phyloP scores from a whole-genome alignment of 2,797 vertebrate genomes.

The Orientallactaga sibirica region DNA sequence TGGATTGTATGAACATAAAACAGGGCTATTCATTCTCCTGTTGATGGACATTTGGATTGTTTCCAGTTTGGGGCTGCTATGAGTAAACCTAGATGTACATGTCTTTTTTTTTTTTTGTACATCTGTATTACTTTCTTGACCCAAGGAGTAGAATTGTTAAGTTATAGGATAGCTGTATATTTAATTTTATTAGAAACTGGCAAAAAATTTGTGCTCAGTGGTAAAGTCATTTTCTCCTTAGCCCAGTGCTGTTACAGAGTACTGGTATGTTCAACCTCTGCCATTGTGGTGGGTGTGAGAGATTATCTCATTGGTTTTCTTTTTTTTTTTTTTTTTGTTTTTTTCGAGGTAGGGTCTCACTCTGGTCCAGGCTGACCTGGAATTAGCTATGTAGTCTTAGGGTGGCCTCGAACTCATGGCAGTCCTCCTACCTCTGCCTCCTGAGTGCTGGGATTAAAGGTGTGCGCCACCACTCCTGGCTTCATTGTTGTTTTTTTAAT shows the following conservation, averaged over 20 bases:
- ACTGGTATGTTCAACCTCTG: not conserved
- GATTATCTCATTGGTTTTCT: too few species aligned
- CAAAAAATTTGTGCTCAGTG: not conserved
- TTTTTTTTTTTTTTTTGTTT: too few species aligned
- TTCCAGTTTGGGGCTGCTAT: conserved; percentile 11
- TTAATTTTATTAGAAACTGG: conserved; percentile 45
- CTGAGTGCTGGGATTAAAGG: too few species aligned
- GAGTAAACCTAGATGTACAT: not conserved
- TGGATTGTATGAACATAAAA: not conserved
- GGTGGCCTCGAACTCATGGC: too few species aligned
- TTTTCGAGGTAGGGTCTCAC: too few species aligned
- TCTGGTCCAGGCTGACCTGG: too few species aligned
- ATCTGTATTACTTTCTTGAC: conserved; percentile 2
- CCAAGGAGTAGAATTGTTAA: not conserved
- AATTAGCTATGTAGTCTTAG: too few species aligned
- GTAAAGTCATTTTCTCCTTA: not conserved
- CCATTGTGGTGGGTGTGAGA: not conserved
- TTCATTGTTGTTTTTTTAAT: too few species aligned
- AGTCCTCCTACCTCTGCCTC: too few species aligned
- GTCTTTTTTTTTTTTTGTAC: not conserved
- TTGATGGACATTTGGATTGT: not conserved
- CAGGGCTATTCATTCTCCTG: not conserved
- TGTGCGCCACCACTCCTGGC: too few species aligned
- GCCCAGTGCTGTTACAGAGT: not conserved
- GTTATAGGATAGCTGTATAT: not conserved